A percentile compares a stretch with the other conserved stretches of the same genome.
Evolutionary conservation across 2,797 vertebrate genomes (phyloP).

Genomic region (Megaceryle alcyon): DNA sequence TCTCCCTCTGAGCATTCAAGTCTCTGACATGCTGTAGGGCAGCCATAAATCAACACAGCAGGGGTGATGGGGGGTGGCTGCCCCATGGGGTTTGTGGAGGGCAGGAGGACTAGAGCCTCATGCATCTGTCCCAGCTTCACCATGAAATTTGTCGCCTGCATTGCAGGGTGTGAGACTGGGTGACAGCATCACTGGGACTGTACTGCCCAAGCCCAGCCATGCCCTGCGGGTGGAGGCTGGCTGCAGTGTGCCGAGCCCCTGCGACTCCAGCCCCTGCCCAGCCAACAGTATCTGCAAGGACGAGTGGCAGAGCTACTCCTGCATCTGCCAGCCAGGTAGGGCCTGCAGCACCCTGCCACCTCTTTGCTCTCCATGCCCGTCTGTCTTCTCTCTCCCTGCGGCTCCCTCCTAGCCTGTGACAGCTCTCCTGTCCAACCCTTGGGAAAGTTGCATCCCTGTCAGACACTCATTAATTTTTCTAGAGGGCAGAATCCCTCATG

Average conservation of each 20-base stretch:
- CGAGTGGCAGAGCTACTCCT: slow-evolving; percentile 91
- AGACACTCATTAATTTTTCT: neutral
- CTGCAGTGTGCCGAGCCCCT: slow-evolving; percentile 86
- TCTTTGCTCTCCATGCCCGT: rapidly evolving
- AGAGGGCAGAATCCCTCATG: neutral
- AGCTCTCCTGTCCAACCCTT: neutral
- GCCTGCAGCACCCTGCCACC: neutral
- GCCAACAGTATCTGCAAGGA: slow-evolving; percentile 88
- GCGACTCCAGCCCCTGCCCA: slow-evolving; percentile 89
- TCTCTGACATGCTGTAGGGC: neutral
- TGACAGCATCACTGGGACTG: slow-evolving; percentile 83
- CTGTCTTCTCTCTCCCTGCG: neutral
- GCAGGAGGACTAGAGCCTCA: neutral
- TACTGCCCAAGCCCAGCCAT: slow-evolving; percentile 86
- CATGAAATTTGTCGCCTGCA: neutral
- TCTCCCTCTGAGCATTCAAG: neutral
- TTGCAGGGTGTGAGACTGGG: slow-evolving; percentile 91
- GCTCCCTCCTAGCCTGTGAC: neutral
- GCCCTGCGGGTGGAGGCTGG: slow-evolving; percentile 89
- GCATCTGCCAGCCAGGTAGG: slow-evolving; percentile 90
- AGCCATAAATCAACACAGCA: neutral
- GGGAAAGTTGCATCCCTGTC: neutral
- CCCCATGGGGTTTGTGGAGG: neutral
- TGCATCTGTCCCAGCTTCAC: neutral
- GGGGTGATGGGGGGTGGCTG: neutral